Evolutionary conservation across 2,888 invertebrate genomes (phyloP).

Genomic region (Oscheius sp.): DNA sequence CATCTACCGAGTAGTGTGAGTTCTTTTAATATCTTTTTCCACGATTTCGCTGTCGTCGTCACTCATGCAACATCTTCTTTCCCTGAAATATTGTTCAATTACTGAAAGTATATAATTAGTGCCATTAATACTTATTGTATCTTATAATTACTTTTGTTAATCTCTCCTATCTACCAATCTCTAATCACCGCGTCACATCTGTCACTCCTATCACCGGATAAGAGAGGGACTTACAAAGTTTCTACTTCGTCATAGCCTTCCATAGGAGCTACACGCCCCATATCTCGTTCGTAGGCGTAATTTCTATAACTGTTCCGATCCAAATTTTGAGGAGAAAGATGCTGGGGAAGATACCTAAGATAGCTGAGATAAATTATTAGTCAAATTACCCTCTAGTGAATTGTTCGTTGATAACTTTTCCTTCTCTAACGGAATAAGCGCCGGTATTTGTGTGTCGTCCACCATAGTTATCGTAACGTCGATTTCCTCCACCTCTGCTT

Average conservation of each 20-base stretch:
- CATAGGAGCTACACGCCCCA: conserved; percentile 50
- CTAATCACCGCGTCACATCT: no score
- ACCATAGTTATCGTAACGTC: conserved; percentile 15
- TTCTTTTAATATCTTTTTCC: conserved; percentile 49
- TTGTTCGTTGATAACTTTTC: conserved; percentile 39
- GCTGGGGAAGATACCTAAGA: conserved; percentile 2
- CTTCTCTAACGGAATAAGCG: conserved; percentile 45
- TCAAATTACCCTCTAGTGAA: conserved; percentile 28
- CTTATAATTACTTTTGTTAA: not conserved
- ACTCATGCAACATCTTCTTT: conserved; percentile 44
- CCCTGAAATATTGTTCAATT: conserved; percentile 32
- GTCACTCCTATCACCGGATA: no score
- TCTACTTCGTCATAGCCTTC: conserved; percentile 52
- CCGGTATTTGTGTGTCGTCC: conserved; percentile 24
- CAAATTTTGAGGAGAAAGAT: conserved; percentile 3
- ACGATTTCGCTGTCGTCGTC: conserved; percentile 50
- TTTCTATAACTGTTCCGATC: conserved; percentile 50
- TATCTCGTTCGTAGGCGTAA: conserved; percentile 49
- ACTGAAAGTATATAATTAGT: not conserved
- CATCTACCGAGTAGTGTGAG: conserved; percentile 44
- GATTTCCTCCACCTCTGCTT: not conserved
- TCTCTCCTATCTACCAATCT: not conserved
- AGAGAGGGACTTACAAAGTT: conserved; percentile 30
- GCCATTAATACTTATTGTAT: not conserved
- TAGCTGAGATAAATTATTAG: not conserved